Conservation (phyloP, 2,888 invertebrate genomes). For the Polyploca ridens region DNA sequence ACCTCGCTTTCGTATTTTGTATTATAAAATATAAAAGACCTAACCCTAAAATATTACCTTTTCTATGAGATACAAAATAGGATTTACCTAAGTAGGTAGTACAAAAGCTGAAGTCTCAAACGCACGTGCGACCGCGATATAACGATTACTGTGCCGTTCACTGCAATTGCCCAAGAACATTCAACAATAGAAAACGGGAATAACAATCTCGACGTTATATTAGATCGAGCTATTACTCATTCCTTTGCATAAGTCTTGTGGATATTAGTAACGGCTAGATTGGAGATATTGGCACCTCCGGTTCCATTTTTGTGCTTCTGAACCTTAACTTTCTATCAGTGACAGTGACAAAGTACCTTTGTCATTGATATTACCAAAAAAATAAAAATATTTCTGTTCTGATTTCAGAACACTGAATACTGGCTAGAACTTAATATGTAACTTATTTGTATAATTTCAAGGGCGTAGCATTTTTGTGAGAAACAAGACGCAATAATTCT, state of each 20-base stretch:
- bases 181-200: slow-evolving; percentile 32
- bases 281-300: too few species aligned
- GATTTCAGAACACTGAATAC: too few species aligned
- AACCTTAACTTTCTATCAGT: not conserved
- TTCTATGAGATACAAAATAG: not conserved
- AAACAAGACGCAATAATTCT: too few species aligned
- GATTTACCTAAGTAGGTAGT: not conserved
- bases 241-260: not conserved
- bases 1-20: not conserved
- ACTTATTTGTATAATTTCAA: too few species aligned
- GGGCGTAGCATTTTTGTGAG: too few species aligned
- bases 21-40: not conserved
- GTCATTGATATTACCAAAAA: too few species aligned
- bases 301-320: not conserved
- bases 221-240: slow-evolving; percentile 12
- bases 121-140: slow-evolving; percentile 27
- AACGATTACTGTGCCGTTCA: slow-evolving; percentile 18
- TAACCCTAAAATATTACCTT: too few species aligned
- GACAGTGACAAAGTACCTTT: not conserved
- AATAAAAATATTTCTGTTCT: too few species aligned
- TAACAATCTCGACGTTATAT: slow-evolving; percentile 3
- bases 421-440: too few species aligned
- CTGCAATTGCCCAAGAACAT: slow-evolving; percentile 27
- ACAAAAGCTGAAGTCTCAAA: slow-evolving; percentile 2
- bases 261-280: not conserved